Evolutionary conservation across 2,113 vertebrate species (phyloP), one percentile per base, ranked within the genome.

Genomic region (Boulengeromyrus knoepffleri): DNA sequence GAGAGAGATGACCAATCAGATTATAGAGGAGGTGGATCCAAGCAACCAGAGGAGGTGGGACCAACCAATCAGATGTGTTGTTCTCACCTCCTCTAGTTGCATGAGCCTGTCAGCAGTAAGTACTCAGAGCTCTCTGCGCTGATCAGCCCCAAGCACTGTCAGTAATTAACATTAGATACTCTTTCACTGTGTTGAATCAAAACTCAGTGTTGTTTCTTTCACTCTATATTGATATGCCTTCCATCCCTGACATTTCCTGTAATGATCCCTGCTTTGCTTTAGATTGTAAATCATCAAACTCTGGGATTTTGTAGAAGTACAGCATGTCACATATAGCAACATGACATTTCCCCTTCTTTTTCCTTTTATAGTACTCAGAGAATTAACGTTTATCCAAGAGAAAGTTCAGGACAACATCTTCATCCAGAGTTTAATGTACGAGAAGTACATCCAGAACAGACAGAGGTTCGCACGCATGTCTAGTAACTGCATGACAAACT

Each of bases 341-440:
- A 13, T 24, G 47, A 12, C 77, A n/a, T 89, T 85, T 62, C 7
- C 52, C 3, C 87, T 24, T 89, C 6, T 89, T 3, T 56, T 42
- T 89, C 24, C 46, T 17, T 62, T 92, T 92, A 84, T 91, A 96
- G 95, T 95, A 90, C 56, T 94, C 0, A 92, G 92, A 91, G 94
- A 93, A 89, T 15, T 89, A 3, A 92, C 24, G 85, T 94, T 95
- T 24, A 89, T 27, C 4, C 89, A 85, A 21, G 15, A 80, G 12
- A 93, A 91, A 21, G 0, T 17, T 0, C 17, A 10, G 50, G 85
- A 88, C 0, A 87, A 92, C 0, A 90, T 89, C 27, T 19, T 85
- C 0, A 42, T 96, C 9, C 88, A 92, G 90, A 89, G 94, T 1
- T 83, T 91, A 2, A 58, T 90, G 2, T 62, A 91, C 19, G 85